Conservation (phyloP, 1,140 invertebrate genomes). For the Dendroctonus valens region DNA sequence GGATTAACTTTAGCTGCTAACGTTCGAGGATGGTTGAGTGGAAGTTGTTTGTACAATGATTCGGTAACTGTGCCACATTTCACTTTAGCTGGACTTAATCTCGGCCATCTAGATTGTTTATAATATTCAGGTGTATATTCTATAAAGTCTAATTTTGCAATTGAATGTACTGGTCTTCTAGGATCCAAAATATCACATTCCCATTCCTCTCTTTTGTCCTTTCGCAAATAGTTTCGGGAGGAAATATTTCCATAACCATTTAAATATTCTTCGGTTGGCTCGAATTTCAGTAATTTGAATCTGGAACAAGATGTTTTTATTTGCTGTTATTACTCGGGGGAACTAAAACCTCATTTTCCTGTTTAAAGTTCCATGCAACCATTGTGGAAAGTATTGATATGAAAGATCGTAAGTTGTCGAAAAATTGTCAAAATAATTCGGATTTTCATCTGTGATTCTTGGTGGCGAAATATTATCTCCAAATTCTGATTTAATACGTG, state of each 20-base stretch:
- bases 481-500: conserved; percentile 18
- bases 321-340: neutral
- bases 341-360: conserved; percentile 19
- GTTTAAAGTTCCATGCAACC: conserved; percentile 16
- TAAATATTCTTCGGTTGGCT: conserved; percentile 23
- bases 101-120: conserved; percentile 4
- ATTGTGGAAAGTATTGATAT: conserved; percentile 25
- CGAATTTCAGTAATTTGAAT: conserved; percentile 14
- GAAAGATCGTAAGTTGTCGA: conserved; percentile 20
- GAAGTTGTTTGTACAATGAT: conserved; percentile 3
- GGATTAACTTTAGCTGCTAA: conserved; percentile 14
- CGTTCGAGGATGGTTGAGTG: conserved; percentile 11
- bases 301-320: neutral
- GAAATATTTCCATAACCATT: conserved; percentile 21
- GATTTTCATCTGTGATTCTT: neutral
- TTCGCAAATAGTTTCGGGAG: neutral
- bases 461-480: conserved; percentile 13
- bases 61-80: conserved; percentile 7
- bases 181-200: conserved; percentile 22
- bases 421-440: conserved; percentile 26
- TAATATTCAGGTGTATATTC: conserved; percentile 10
- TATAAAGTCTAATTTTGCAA: conserved; percentile 12
- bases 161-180: conserved; percentile 15
- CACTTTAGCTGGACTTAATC: conserved; percentile 1
- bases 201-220: conserved; percentile 16